Conservation (phyloP, 2,113 vertebrate genomes). For the Mustela nigripes region DNA sequence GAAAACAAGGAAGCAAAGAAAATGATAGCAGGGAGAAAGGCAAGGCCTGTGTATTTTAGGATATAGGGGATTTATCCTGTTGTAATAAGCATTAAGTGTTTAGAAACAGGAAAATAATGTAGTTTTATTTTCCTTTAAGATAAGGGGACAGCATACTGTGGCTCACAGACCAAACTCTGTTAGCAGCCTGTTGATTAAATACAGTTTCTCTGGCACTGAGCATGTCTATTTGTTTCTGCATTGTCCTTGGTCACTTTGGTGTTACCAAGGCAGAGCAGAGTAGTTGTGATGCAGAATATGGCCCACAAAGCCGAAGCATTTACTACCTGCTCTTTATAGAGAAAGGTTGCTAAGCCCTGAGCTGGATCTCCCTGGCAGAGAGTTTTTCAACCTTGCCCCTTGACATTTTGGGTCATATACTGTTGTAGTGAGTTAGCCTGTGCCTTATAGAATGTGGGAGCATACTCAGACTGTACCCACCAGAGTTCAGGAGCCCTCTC, state of each 20-base stretch:
- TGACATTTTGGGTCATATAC: not conserved
- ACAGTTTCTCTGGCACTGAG: not conserved
- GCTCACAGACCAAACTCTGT: not conserved
- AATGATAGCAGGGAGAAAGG: not conserved
- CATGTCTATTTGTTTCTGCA: not conserved
- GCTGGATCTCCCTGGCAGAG: not conserved
- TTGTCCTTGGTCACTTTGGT: fast-evolving
- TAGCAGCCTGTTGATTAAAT: not conserved
- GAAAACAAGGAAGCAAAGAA: not conserved
- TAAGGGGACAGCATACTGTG: not conserved
- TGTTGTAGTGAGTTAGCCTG: not conserved
- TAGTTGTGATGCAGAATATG: not conserved
- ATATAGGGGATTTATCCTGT: no score
- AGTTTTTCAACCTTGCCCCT: not conserved
- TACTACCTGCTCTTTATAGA: not conserved
- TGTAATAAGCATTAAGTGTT: not conserved
- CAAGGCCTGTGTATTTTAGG: not conserved
- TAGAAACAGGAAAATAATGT: not conserved
- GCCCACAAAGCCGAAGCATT: not conserved
- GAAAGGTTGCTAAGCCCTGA: not conserved
- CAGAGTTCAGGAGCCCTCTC: not conserved
- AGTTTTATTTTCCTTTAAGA: not conserved
- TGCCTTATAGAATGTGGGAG: not conserved
- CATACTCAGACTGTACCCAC: not conserved
- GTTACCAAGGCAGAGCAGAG: not conserved